Percentiles rank a stretch among this genome's conserved stretches.
These are phyloP conservation scores for Gallinago solitaria DNA, from an alignment of 2,797 vertebrate species.

Conservation along the genomic window DNA sequence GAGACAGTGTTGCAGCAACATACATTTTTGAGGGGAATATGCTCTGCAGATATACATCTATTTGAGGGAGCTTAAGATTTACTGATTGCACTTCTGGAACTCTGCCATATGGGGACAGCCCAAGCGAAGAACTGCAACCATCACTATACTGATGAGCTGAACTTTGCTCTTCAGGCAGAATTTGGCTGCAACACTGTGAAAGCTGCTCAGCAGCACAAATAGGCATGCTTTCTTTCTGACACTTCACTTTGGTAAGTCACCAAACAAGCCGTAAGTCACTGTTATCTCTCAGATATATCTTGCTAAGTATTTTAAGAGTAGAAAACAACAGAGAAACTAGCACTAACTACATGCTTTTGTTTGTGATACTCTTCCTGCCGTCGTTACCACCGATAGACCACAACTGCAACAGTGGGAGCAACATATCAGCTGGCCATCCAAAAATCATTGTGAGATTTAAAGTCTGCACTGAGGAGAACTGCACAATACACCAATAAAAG, in stretches of 20 bases:
- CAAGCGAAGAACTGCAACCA: not conserved
- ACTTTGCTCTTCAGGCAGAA: not conserved
- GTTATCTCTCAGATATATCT: not conserved
- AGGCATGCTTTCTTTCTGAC: not conserved
- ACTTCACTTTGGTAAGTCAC: not conserved
- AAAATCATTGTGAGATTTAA: not conserved
- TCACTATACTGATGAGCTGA: fast-evolving
- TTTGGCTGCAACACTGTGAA: not conserved
- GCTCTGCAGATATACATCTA: not conserved
- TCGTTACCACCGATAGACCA: not conserved
- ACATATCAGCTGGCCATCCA: not conserved
- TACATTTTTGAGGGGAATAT: not conserved
- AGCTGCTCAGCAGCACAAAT: not conserved
- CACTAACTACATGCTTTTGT: not conserved
- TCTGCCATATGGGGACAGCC: not conserved
- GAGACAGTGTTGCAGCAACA: not conserved
- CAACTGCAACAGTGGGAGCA: not conserved
- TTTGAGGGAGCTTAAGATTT: not conserved
- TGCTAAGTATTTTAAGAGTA: not conserved
- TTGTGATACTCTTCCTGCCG: not conserved
- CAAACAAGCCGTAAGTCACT: too few species aligned
- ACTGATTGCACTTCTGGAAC: not conserved
- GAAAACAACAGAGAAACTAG: not conserved
- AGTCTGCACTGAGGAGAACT: not conserved
- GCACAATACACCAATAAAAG: not conserved